phyloP scores from a whole-genome alignment of 2,113 vertebrate species.

The Puffinus mauretanicus region DNA sequence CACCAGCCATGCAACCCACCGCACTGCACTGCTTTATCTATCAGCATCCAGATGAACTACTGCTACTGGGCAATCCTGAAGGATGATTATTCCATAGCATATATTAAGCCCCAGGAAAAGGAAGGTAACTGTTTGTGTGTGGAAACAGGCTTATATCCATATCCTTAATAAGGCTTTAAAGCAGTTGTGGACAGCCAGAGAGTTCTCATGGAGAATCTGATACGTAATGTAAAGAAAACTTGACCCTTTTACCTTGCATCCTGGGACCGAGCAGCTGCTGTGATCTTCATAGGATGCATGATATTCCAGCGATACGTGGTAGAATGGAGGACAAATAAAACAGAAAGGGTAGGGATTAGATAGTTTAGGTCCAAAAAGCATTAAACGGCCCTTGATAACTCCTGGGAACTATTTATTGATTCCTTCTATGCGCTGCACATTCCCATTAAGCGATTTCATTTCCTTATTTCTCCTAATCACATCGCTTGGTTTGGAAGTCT shows the following conservation, averaged over 20 bases:
- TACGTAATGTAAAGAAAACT: neutral
- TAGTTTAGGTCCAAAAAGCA: constrained; percentile 11
- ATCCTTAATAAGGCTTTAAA: neutral
- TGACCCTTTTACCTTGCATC: neutral
- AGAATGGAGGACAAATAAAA: constrained; percentile 34
- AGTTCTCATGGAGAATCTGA: neutral
- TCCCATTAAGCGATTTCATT: constrained; percentile 51
- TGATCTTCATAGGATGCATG: neutral
- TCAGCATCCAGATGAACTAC: constrained; percentile 1
- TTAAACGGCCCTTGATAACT: constrained; percentile 20
- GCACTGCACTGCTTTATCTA: constrained; percentile 20
- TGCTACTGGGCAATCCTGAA: neutral
- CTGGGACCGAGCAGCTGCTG: constrained; percentile 21
- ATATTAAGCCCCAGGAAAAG: neutral
- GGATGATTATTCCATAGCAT: neutral
- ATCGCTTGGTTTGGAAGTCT: constrained; percentile 17
- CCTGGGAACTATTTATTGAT: constrained; percentile 35
- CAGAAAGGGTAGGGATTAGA: constrained; percentile 28
- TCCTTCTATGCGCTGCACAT: neutral
- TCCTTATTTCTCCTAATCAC: constrained; percentile 44
- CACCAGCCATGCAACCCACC: neutral
- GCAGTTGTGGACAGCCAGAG: neutral
- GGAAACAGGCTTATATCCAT: neutral
- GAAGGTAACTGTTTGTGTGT: neutral
- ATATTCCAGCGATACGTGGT: neutral